A percentile compares a stretch with the other conserved stretches of the same genome.
These are phyloP conservation scores for Odocoileus hemionus DNA, from an alignment of 2,113 vertebrate genomes.

Conservation along the genomic window DNA sequence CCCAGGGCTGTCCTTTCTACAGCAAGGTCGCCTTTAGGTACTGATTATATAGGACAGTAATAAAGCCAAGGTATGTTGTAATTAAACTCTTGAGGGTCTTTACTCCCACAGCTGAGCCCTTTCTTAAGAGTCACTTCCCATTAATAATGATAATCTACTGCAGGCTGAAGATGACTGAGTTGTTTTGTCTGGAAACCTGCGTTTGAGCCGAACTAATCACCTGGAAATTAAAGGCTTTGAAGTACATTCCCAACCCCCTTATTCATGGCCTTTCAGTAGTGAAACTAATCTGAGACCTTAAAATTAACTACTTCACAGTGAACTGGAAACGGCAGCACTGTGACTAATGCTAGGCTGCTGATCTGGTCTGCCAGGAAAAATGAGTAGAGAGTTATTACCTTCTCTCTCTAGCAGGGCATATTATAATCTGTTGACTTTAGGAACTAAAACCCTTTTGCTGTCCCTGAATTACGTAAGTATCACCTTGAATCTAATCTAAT, in stretches of 20 bases:
- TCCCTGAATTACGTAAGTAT: neutral
- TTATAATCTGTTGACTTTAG: slow-evolving; percentile 17
- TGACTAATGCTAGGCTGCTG: slow-evolving; percentile 51
- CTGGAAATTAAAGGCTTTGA: slow-evolving; percentile 58
- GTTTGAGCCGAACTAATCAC: slow-evolving; percentile 31
- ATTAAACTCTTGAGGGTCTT: slow-evolving; percentile 17
- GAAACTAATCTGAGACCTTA: slow-evolving; percentile 58
- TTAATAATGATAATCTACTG: neutral
- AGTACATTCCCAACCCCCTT: slow-evolving; percentile 27
- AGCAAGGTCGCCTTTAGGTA: neutral
- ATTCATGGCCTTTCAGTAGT: slow-evolving; percentile 52
- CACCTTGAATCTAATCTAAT: slow-evolving; percentile 13
- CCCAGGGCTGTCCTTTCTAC: neutral
- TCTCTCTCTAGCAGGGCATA: slow-evolving; percentile 1
- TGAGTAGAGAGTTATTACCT: slow-evolving; percentile 17
- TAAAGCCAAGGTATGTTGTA: neutral
- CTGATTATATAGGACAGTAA: slow-evolving; percentile 15
- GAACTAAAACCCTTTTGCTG: slow-evolving; percentile 1
- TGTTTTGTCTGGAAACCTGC: slow-evolving; percentile 52
- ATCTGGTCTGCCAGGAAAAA: slow-evolving; percentile 66
- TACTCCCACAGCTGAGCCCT: neutral
- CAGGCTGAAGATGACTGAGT: slow-evolving; percentile 42
- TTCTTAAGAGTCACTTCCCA: slow-evolving; percentile 2
- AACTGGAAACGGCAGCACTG: slow-evolving; percentile 59
- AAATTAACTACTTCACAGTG: slow-evolving; percentile 50